phyloP scores from a whole-genome alignment of 2,888 invertebrate species.

The Cosmia pyralina region DNA sequence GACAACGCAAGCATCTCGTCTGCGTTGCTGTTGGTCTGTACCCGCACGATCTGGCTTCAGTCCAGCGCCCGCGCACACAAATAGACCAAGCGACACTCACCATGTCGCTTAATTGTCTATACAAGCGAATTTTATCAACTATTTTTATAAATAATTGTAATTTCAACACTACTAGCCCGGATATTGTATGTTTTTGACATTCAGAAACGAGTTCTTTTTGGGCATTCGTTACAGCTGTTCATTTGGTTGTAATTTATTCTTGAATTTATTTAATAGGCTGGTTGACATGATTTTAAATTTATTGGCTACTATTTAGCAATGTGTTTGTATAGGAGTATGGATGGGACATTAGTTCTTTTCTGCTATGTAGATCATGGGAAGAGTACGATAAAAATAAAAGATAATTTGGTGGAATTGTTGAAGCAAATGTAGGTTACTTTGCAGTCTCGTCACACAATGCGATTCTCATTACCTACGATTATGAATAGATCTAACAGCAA shows the following conservation, averaged over 20 bases:
- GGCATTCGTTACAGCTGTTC: constrained; percentile 26
- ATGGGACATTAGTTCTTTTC: constrained; percentile 14
- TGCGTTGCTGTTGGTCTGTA: constrained; percentile 49
- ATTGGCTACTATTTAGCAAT: constrained; percentile 26
- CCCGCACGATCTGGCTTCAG: constrained; percentile 70
- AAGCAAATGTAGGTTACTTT: constrained; percentile 39
- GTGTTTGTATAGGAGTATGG: constrained; percentile 19
- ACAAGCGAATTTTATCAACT: constrained; percentile 70
- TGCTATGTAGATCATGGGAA: constrained; percentile 13
- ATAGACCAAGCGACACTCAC: constrained; percentile 78
- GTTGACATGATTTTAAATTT: constrained; percentile 42
- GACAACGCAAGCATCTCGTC: constrained; percentile 50
- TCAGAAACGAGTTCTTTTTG: constrained; percentile 10
- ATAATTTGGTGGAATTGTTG: constrained; percentile 39
- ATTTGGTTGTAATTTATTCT: constrained; percentile 28
- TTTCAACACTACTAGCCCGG: constrained; percentile 53
- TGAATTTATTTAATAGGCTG: constrained; percentile 45
- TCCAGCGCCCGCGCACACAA: constrained; percentile 75
- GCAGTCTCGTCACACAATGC: constrained; percentile 23
- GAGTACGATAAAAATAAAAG: constrained; percentile 22
- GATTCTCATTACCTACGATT: constrained; percentile 32
- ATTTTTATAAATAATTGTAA: constrained; percentile 69
- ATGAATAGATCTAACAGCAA: constrained; percentile 52
- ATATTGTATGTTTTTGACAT: constrained; percentile 49
- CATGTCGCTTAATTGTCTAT: constrained; percentile 76